Evolutionary conservation across 23 tunicate species (phyloP).

Genomic region (Styela clava): DNA sequence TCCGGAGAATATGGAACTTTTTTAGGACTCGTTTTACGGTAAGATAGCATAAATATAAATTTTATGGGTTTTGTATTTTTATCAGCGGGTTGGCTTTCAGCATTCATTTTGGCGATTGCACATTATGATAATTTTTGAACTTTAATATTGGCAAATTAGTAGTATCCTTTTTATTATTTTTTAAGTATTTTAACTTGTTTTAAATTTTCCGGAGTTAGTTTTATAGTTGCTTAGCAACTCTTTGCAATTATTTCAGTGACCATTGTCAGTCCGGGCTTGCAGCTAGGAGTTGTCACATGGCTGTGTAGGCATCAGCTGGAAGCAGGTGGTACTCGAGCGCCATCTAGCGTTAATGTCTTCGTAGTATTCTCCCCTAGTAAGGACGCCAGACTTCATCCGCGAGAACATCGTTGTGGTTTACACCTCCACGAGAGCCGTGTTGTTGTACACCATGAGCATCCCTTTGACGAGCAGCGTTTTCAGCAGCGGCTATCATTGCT

Average conservation of each 20-base stretch:
- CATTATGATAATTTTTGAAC: neutral
- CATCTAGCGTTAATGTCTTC: neutral
- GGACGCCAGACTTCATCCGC: conserved; percentile 95
- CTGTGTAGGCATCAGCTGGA: neutral
- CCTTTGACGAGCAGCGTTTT: conserved; percentile 45
- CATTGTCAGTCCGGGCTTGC: neutral
- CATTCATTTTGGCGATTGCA: neutral
- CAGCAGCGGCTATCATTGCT: conserved; percentile 22
- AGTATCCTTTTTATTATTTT: neutral
- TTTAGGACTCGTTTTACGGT: too few relatives aligned
- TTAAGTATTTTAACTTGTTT: neutral
- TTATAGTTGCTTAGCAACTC: neutral
- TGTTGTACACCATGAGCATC: conserved; percentile 48
- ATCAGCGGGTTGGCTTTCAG: neutral
- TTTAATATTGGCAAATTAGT: neutral
- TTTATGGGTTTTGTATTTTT: too few relatives aligned
- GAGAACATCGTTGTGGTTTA: conserved; percentile 23
- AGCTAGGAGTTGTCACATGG: neutral
- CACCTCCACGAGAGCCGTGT: neutral
- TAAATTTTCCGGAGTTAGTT: neutral
- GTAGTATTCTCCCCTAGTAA: conserved; percentile 27
- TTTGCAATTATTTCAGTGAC: neutral
- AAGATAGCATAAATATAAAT: too few relatives aligned
- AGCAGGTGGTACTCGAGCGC: neutral
- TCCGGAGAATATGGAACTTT: too few relatives aligned